Evolutionary conservation across 2,888 invertebrate species (phyloP).

Genomic region (Cremastinae sp.): DNA sequence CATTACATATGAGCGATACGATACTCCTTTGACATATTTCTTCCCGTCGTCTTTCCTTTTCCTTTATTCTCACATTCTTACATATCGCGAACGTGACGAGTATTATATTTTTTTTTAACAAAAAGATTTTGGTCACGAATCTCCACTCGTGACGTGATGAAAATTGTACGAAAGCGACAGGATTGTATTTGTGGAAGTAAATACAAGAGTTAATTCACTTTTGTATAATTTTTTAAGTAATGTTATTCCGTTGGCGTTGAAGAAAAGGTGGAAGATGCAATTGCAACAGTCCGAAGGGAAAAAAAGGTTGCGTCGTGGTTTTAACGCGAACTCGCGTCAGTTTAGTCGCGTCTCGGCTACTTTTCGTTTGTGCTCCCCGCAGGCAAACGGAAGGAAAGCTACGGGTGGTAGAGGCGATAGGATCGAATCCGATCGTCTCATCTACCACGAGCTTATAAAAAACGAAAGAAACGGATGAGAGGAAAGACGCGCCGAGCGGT

Average conservation of each 20-base stretch:
- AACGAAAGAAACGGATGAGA: slow-evolving; percentile 26
- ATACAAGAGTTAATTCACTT: too few species aligned
- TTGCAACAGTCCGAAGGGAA: slow-evolving; percentile 26
- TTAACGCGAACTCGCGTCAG: slow-evolving; percentile 15
- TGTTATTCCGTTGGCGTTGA: too few species aligned
- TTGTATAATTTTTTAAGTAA: too few species aligned
- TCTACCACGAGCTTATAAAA: slow-evolving; percentile 65
- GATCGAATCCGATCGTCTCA: slow-evolving; percentile 74
- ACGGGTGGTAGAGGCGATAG: slow-evolving; percentile 75
- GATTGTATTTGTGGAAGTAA: too few species aligned
- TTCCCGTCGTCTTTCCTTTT: slow-evolving; percentile 6
- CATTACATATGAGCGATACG: slow-evolving; percentile 55
- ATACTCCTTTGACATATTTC: slow-evolving; percentile 43
- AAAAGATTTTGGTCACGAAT: slow-evolving; percentile 47
- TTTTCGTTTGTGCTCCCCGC: slow-evolving; percentile 42
- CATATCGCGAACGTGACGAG: slow-evolving; percentile 51
- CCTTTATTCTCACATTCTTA: slow-evolving; percentile 34
- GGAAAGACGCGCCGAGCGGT: slow-evolving; percentile 26
- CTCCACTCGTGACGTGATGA: slow-evolving; percentile 32
- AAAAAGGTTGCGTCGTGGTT: slow-evolving; percentile 33
- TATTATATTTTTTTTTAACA: slow-evolving; percentile 53
- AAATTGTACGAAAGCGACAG: slow-evolving; percentile 39
- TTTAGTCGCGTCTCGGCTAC: slow-evolving; percentile 46
- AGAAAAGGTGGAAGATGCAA: background rate
- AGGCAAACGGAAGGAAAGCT: slow-evolving; percentile 73